Base-by-base conservation (phyloP, 92 coral and sea anemone genomes). In the Siderastrea siderea region DNA sequence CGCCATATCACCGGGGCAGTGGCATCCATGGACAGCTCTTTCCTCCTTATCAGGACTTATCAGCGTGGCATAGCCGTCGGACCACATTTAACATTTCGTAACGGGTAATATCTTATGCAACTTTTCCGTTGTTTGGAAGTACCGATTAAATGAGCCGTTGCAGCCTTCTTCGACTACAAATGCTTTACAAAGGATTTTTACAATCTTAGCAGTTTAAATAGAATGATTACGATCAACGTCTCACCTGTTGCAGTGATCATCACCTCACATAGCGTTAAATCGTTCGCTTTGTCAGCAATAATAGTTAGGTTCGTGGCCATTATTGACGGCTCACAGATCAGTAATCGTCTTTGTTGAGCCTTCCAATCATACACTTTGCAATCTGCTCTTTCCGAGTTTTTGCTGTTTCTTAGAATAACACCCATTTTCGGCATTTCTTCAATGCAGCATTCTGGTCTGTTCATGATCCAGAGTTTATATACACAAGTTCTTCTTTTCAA, bases 381-480 rank as follows among this genome's bases (percentile, higher is more conserved):
- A 6, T 53, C 58, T 55, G 90, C 92, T 16, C 47, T 63, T 16
- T 53, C 50, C 5, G 64, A 65, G 58, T 77, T 74, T 54, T 48
- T 15, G 43, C 47, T 43, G 50, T 72, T 79, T 6, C 90, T 88
- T 58, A 93, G 74, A 17, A 74, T 59, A 7, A 93, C 83, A 38
- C 76, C 51, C 43, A 91, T 51, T 8, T 76, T 65, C 48, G 94
- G 71, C 43, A 61, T 63, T 64, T 68, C 70, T 26, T 62, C 70
- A 55, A 93, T 71, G 63, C 96, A 93, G 65, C 96, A 93, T 58
- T 79, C 88, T 75, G 50, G 87, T 38, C 92, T 79, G 78, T 84
- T 91, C 1, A 61, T 63, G 60, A 93, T 72, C 78, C 80, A 78
- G 7, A 93, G 86, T 61, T 81, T 80, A 51, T 77, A 19, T 15